Base-by-base conservation (phyloP, 37 sponge, comb jelly and placozoan genomes). In the Petrosia ficiformis region DNA sequence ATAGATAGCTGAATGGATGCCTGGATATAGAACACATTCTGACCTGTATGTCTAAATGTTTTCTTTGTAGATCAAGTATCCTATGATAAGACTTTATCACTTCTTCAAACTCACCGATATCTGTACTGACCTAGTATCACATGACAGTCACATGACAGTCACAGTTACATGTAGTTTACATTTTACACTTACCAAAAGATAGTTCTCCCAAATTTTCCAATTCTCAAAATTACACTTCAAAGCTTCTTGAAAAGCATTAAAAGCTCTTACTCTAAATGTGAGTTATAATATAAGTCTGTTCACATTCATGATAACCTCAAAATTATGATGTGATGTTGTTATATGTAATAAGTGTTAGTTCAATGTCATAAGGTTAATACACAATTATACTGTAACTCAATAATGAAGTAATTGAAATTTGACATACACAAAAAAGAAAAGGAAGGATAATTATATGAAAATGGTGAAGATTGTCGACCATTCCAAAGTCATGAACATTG, bases 181-280 rank as follows among this genome's bases (percentile, higher is more conserved):
- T 26, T 68, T 57, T 10, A 66, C 43, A 30, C 78, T 39, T 31
- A 93, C 94, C 79, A 93, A n/a, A 6, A 96, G 79, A 57, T 75
- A 90, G 76, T 97, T 97, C 60, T 97, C 97, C 97, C 97, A 97
- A 1, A 97, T 84, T 65, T 80, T 93, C 89, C 92, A 90, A 75
- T 84, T 90, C 58, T 93, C 89, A 76, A 78, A 97, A 73, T 78
- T 71, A n/a, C 82, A 75, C 54, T 82, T 80, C 0, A 90, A 43
- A 8, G 97, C 91, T 65, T 97, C 95, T 59, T 88, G 66, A 59
- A 70, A 86, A 11, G 82, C 68, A 39, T 56, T 58, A 26, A 72
- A 83, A 1, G 97, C 97, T 42, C 77, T 73, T 5, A 35, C 35
- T 42, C 94, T 93, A 57, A 11, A 28, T 3, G 22, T 8, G 16